Base-by-base conservation (phyloP, 2,797 vertebrate species). In the Rhyacichthys aspro region DNA sequence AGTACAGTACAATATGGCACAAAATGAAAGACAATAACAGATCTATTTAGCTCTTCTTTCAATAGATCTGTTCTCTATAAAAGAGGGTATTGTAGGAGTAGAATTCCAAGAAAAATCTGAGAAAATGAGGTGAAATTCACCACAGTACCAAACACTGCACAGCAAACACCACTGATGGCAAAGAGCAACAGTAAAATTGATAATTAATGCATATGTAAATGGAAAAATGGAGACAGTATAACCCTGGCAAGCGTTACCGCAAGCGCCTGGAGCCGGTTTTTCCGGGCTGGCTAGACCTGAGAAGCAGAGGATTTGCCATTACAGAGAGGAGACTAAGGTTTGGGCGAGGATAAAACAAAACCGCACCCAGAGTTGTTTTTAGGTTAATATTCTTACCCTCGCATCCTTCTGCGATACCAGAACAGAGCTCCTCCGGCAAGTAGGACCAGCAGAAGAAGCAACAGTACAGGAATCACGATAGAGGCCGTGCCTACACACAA, bases 361-460 rank as follows among this genome's bases (percentile, higher is more conserved):
- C 37, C 44, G 10, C 15, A 1, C 43, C 18, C 11, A 7, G 17
- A 39, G 14, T 11, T 0, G 23, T 28, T 28, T 28, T 28, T 28
- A 28, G 7, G 23, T 28, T 2, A 28, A 28, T 39, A 15, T 32
- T 87, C 96, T 94, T 76, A 98, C 97, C 97, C 96, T 38, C 94
- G 94, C 90, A 97, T 95, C 82, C 94, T 92, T 81, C 92, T 90
- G 81, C 94, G 97, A 83, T 98, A 98, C 96, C 97, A 98, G 73
- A 95, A 89, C 60, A 96, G 92, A 72, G 89, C 91, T 43, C 94
- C 94, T 0, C 92, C 94, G 2, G 92, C 85, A 76, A 97, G 82
- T n/a, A 98, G 86, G 7, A 94, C 76, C 61, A 98, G 82, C 23
- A 98, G 46, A 11, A 96, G 64, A 71, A 98, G 78, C 48, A 98